These are phyloP conservation scores for Dromococcyx pavoninus DNA, from an alignment of 2,797 vertebrate species.

Conservation along the genomic window DNA sequence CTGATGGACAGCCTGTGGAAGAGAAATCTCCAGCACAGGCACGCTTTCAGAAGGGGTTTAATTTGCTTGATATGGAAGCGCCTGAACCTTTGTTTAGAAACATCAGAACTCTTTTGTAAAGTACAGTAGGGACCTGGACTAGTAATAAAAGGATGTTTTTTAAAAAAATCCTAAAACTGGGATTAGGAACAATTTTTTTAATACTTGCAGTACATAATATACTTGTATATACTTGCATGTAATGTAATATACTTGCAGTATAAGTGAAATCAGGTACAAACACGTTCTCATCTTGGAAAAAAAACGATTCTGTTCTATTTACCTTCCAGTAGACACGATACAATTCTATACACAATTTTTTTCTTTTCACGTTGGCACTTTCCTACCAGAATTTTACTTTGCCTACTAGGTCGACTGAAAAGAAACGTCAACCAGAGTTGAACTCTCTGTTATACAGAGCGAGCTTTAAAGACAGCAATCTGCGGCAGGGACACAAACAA, in stretches of 20 bases:
- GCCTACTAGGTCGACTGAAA: not conserved
- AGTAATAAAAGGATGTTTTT: not conserved
- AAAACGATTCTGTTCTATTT: not conserved
- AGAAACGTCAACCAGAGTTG: not conserved
- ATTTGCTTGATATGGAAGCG: not conserved
- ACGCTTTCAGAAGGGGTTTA: accelerated
- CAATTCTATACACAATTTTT: not conserved
- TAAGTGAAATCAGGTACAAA: not conserved
- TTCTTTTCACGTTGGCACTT: not conserved
- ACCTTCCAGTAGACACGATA: not conserved
- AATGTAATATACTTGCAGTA: not conserved
- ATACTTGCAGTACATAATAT: too few species aligned
- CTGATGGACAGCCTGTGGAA: accelerated
- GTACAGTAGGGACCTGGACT: not conserved
- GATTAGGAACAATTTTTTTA: not conserved
- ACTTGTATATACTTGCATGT: too few species aligned
- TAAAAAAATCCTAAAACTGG: not conserved
- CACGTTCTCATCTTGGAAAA: not conserved
- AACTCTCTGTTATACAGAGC: accelerated
- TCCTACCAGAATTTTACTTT: not conserved
- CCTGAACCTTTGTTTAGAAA: not conserved
- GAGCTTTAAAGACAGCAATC: not conserved
- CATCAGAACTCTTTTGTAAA: not conserved
- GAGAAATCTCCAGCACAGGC: not conserved
- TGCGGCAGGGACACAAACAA: not conserved